Evolutionary conservation across 2,888 invertebrate genomes (phyloP).

Genomic region (Pyrgus malvae): DNA sequence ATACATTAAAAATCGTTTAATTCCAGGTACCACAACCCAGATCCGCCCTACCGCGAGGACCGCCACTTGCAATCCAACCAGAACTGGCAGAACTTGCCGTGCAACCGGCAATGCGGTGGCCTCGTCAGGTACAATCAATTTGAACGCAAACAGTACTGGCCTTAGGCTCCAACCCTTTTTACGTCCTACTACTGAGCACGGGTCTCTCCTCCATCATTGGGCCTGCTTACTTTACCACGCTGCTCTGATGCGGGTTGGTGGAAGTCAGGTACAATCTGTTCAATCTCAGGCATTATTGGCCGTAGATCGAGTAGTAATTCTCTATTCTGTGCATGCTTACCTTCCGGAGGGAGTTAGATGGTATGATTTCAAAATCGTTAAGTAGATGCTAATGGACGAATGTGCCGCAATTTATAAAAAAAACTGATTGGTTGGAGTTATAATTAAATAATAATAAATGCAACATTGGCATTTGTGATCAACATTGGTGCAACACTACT

Average conservation of each 20-base stretch:
- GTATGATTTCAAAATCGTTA: constrained; percentile 13
- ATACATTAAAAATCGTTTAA: neutral
- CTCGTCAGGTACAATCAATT: constrained; percentile 68
- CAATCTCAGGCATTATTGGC: too few relatives aligned
- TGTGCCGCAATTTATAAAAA: too few relatives aligned
- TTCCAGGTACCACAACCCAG: constrained; percentile 13
- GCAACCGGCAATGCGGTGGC: constrained; percentile 68
- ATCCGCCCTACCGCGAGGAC: constrained; percentile 41
- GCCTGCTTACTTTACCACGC: too few relatives aligned
- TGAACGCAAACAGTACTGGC: constrained; percentile 49
- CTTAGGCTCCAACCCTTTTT: constrained; percentile 1
- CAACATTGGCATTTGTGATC: neutral
- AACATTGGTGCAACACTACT: too few relatives aligned
- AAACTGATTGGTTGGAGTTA: too few relatives aligned
- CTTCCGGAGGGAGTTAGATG: constrained; percentile 4
- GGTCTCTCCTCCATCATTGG: too few relatives aligned
- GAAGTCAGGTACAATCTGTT: constrained; percentile 64
- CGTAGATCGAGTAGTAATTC: too few relatives aligned
- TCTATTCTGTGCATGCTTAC: constrained; percentile 16
- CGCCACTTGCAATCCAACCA: constrained; percentile 51
- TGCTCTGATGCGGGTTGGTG: too few relatives aligned
- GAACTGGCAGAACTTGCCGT: constrained; percentile 62
- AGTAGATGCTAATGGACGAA: too few relatives aligned
- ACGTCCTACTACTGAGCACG: too few relatives aligned
- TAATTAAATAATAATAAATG: neutral